phyloP scores from a whole-genome alignment of 2,888 invertebrate genomes.

The Archips xylosteana region DNA sequence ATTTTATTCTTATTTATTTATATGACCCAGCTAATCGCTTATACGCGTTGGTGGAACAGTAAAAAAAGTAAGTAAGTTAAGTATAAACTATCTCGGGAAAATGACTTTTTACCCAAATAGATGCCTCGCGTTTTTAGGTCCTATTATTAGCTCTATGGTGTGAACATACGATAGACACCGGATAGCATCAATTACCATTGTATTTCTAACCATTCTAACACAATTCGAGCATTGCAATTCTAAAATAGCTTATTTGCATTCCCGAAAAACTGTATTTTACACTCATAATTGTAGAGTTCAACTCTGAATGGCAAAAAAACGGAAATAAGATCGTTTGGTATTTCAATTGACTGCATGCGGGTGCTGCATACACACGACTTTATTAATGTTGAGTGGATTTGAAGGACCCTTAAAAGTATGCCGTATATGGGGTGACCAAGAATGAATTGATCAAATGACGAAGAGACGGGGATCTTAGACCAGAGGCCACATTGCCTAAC shows the following conservation, averaged over 20 bases:
- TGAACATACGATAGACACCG: not conserved
- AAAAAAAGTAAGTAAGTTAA: too few relatives aligned
- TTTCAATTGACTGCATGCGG: not conserved
- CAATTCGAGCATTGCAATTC: not conserved
- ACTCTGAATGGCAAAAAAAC: not conserved
- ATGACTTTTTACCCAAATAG: too few relatives aligned
- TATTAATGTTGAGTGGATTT: not conserved
- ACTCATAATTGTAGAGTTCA: not conserved
- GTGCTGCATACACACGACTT: not conserved
- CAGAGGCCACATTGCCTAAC: too few relatives aligned
- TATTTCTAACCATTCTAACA: not conserved
- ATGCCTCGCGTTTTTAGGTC: too few relatives aligned
- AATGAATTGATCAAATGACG: too few relatives aligned
- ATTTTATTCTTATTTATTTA: too few relatives aligned
- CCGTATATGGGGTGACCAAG: too few relatives aligned
- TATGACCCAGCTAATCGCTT: too few relatives aligned
- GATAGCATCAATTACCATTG: not conserved
- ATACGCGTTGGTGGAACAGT: too few relatives aligned
- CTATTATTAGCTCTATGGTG: not conserved
- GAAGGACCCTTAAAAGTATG: not conserved
- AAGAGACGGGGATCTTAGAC: too few relatives aligned
- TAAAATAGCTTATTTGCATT: not conserved
- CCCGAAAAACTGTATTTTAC: not conserved
- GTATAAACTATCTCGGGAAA: too few relatives aligned
- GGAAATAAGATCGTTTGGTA: not conserved